A percentile compares a stretch with the other conserved stretches of the same genome.
These are phyloP conservation scores for Campylomormyrus numenius DNA, from an alignment of 2,113 vertebrate species.

Conservation along the genomic window DNA sequence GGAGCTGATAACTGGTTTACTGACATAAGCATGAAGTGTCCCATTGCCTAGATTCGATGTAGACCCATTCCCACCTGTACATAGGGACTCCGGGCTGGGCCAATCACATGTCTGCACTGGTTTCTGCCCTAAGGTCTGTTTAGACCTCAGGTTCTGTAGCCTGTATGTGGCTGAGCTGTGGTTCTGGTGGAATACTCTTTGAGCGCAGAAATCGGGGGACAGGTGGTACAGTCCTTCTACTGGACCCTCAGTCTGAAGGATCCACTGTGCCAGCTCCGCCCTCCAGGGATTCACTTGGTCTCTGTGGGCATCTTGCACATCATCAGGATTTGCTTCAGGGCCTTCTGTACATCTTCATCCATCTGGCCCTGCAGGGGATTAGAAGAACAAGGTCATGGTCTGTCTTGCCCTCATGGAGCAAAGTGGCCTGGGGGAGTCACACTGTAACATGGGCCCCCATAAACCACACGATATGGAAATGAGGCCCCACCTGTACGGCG, in stretches of 20 bases:
- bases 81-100: background rate
- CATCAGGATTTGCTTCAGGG: conserved; percentile 90
- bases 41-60: background rate
- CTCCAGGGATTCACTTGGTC: conserved; percentile 64
- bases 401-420: background rate
- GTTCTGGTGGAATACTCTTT: background rate
- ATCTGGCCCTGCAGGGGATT: conserved; percentile 79
- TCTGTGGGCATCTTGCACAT: conserved; percentile 92
- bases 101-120: background rate
- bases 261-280: background rate
- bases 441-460: background rate
- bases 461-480: background rate
- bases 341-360: conserved; percentile 98
- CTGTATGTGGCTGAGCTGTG: background rate
- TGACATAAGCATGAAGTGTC: conserved; percentile 13
- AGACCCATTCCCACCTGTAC: background rate
- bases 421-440: background rate
- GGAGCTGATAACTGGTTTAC: background rate
- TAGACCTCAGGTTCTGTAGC: background rate
- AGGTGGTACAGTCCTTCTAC: background rate
- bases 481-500: conserved; percentile 81
- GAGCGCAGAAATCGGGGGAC: background rate
- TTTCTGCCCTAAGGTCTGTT: background rate
- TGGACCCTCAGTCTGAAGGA: background rate
- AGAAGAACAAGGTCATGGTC: background rate